Base-by-base conservation (phyloP, 2,113 vertebrate species). In the Dissostichus mawsoni region DNA sequence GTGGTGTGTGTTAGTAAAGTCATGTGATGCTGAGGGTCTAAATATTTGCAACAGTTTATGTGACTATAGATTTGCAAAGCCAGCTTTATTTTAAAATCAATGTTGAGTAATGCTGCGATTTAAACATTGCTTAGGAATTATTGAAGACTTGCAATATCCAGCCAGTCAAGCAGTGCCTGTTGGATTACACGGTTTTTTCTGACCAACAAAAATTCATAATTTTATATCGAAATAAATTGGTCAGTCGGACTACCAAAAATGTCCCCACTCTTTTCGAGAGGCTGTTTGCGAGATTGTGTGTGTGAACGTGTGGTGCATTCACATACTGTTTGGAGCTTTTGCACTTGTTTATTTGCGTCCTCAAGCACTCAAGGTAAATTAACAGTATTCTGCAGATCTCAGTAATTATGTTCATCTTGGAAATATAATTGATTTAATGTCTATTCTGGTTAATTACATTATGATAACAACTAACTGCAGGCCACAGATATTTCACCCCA, bases 21-120 rank as follows among this genome's bases (percentile, higher is more conserved):
- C 29, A 29, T 29, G 72, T 57, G 51, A 48, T 51, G 48, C 61
- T 9, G 45, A 53, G 9, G 44, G 73, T 75, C 62, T 9, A 56
- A 75, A 66, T 5, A 63, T 63, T 62, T 25, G 13, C 72, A 56
- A 59, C 41, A n/a, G 23, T 29, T 69, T 41, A 71, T n/a, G 44
- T 29, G 44, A 44, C 63, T 67, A 11, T 9, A 69, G 23, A 78
- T 68, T n/a, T 56, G 11, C 14, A 52, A 11, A 18, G 65, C 17
- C 52, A 20, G 36, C 36, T 41, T 13, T 33, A 63, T 52, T 58
- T 20, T 3, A 44, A 63, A 41, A 41, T 25, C 18, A 20, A 17
- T 25, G 3, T 11, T 25, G 17, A 25, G 13, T 36, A 4, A 11
- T 11, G 13, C 20, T 45, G 36, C 8, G n/a, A 29, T 71, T 48